These are phyloP conservation scores for Haemorhous mexicanus DNA, from an alignment of 2,113 vertebrate species.

Conservation along the genomic window DNA sequence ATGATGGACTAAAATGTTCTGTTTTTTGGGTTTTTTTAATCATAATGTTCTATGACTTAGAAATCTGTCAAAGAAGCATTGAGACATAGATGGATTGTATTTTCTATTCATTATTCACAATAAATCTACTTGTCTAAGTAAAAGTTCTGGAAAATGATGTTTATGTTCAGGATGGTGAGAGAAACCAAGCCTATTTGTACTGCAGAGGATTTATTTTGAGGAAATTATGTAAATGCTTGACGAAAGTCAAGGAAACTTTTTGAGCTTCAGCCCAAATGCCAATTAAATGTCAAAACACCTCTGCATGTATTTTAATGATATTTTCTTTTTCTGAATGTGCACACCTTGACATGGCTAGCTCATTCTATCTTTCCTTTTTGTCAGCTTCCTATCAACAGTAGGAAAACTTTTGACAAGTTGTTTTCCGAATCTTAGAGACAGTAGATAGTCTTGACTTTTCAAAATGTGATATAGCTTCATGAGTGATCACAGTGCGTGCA, in stretches of 20 bases:
- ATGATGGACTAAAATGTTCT: background rate
- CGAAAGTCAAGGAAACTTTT: background rate
- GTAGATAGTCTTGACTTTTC: background rate
- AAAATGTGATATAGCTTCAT: background rate
- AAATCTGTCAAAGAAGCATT: background rate
- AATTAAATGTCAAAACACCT: slow-evolving; percentile 47
- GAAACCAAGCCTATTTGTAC: slow-evolving; percentile 5
- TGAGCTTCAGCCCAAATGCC: background rate
- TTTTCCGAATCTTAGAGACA: background rate
- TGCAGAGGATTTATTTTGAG: slow-evolving; percentile 14
- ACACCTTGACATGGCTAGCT: slow-evolving; percentile 1
- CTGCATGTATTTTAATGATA: background rate
- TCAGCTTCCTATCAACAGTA: background rate
- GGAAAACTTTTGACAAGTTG: slow-evolving; percentile 9
- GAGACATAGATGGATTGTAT: background rate
- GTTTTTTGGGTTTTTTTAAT: background rate
- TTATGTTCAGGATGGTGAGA: background rate
- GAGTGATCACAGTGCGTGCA: background rate
- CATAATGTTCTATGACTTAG: background rate
- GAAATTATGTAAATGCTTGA: slow-evolving; percentile 45
- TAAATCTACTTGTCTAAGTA: background rate
- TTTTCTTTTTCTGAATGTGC: background rate
- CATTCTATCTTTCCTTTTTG: background rate
- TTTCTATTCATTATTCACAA: slow-evolving; percentile 29
- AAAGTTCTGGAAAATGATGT: background rate